phyloP scores from a whole-genome alignment of 2,888 invertebrate species.

The Malthinus flaveolus region DNA sequence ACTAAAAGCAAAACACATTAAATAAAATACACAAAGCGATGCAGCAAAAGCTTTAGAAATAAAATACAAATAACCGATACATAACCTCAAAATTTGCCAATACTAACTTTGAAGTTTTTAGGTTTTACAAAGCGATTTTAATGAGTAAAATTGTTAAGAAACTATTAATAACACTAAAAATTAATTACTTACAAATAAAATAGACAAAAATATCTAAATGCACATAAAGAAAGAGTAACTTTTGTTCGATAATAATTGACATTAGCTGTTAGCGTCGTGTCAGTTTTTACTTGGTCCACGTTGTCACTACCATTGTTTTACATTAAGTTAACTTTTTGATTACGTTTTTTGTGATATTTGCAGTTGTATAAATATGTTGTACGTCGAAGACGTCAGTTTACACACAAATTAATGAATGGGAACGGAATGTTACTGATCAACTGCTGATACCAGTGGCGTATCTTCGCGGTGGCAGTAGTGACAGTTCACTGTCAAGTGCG shows the following conservation, averaged over 20 bases:
- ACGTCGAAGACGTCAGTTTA: too few species aligned
- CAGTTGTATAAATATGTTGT: too few species aligned
- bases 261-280: not conserved
- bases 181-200: not conserved
- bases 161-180: not conserved
- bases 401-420: too few species aligned
- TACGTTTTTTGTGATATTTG: not conserved
- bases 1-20: not conserved
- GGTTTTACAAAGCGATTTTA: not conserved
- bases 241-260: not conserved
- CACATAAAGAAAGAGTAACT: conserved; percentile 11
- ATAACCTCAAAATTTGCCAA: conserved; percentile 1
- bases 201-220: conserved; percentile 8
- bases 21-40: not conserved
- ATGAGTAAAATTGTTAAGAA: not conserved
- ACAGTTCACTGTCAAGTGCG: too few species aligned
- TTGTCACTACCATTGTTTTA: conserved; percentile 1
- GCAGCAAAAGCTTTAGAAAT: not conserved
- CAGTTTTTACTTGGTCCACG: conserved; percentile 5
- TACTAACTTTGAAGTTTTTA: conserved; percentile 1
- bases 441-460: not conserved
- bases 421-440: too few species aligned
- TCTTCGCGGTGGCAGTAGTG: too few species aligned
- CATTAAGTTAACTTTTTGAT: not conserved
- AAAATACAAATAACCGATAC: not conserved